Evolutionary conservation across 2,797 vertebrate species (phyloP), one percentile per base, ranked within the genome.

Genomic region (Neosilurus hyrtlii): DNA sequence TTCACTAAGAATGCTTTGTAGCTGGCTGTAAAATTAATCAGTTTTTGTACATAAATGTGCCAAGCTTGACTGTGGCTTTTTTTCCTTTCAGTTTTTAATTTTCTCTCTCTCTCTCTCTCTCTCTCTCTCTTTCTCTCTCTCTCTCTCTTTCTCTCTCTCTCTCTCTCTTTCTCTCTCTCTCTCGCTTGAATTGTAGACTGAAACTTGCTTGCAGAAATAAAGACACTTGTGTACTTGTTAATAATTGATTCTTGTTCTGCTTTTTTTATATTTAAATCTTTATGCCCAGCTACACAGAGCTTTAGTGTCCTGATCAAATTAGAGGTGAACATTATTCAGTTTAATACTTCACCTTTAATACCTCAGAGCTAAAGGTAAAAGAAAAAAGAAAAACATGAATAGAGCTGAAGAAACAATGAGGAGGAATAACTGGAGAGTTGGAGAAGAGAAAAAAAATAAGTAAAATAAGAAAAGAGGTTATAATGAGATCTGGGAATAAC

Each of bases 181-280:
- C 11, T 92, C 93, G 90, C 97, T 96, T 94, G 93, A 97, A 97
- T 95, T 97, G 95, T 99, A 97, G 97, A 92, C 95, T 96, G 94
- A 95, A 97, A 95, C 90, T 95, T 98, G 97, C 97, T 98, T 98
- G 97, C 97, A 93, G 96, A 95, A 96, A 96, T 96, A 97, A 99
- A 95, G 93, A 96, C 95, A 96, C 96, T 95, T 96, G 97, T 99
- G 97, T 97, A 96, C 96, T 97, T 97, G 93, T 94, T 94, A 90
- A 92, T 88, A 91, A 92, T 79, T 30, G 49, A 83, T 26, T 70
- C 74, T 35, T 72, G 43, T 51, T 83, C 73, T 59, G 83, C 30
- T 24, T 81, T 57, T 18, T 82, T 83, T 54, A 67, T 15, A 57
- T 43, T 22, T 2, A 4, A 22, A 22, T 54, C 18, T 79, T 66